Conservation (phyloP, 2,797 vertebrate species). For the Lepus oiostolus region DNA sequence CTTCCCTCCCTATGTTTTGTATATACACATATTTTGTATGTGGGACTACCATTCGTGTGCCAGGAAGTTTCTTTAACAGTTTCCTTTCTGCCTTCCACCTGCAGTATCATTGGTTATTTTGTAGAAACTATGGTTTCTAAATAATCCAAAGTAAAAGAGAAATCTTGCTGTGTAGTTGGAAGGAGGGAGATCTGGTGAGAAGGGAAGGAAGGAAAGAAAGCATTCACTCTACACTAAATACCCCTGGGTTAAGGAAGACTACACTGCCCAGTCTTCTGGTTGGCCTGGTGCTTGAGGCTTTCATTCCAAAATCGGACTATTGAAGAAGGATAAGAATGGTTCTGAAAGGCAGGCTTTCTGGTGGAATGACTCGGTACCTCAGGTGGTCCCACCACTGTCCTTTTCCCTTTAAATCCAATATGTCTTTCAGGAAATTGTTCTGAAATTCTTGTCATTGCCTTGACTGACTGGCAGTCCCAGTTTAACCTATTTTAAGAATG, state of each 20-base stretch:
- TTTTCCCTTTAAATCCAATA: conserved; percentile 31
- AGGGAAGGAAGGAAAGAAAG: background rate
- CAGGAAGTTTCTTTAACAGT: background rate
- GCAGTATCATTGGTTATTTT: background rate
- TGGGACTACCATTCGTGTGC: background rate
- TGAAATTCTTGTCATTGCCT: conserved; percentile 33
- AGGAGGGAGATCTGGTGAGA: background rate
- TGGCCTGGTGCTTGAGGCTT: background rate
- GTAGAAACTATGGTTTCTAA: background rate
- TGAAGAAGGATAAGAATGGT: background rate
- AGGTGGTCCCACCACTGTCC: background rate
- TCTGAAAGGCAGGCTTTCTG: background rate
- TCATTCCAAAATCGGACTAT: conserved; percentile 1
- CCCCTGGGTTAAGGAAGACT: background rate
- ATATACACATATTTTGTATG: no score
- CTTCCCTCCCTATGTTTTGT: background rate
- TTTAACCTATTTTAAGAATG: conserved; percentile 53
- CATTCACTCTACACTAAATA: background rate
- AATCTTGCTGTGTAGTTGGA: background rate
- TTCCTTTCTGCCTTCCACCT: background rate
- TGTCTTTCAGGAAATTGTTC: conserved; percentile 41
- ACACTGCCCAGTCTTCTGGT: background rate
- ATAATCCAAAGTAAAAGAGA: conserved; percentile 2
- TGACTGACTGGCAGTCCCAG: conserved; percentile 36
- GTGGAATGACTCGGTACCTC: background rate